Conservation (phyloP, 2,797 vertebrate genomes). For the Myotis vivesi region DNA sequence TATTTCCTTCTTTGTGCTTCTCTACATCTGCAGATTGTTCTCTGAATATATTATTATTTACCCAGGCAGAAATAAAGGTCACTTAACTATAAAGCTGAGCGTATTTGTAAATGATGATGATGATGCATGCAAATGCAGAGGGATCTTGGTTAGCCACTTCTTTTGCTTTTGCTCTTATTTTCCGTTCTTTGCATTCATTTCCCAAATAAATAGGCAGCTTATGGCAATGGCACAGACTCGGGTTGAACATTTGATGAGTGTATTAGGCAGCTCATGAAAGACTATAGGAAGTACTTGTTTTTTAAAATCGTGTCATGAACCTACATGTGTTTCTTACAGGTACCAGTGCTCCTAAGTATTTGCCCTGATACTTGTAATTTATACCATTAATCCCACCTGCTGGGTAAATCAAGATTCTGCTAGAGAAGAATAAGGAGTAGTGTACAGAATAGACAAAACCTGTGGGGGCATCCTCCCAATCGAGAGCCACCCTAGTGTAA, state of each 20-base stretch:
- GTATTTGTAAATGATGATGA: background rate
- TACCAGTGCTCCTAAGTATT: background rate
- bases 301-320: background rate
- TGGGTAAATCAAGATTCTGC: background rate
- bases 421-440: background rate
- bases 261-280: background rate
- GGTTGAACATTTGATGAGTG: background rate
- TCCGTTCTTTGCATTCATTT: background rate
- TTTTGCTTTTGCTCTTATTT: background rate
- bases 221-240: background rate
- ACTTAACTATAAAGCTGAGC: background rate
- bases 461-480: background rate
- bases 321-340: background rate
- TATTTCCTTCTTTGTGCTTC: background rate
- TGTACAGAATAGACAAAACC: background rate
- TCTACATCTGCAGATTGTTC: constrained; percentile 16
- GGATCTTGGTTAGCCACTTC: background rate
- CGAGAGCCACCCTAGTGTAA: background rate
- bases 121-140: background rate
- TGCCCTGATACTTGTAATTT: background rate
- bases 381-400: background rate
- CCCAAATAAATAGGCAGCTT: background rate
- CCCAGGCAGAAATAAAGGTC: background rate
- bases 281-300: background rate
- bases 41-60: background rate